These are phyloP conservation scores for Momotus momota DNA, from an alignment of 2,797 vertebrate genomes.

Conservation along the genomic window DNA sequence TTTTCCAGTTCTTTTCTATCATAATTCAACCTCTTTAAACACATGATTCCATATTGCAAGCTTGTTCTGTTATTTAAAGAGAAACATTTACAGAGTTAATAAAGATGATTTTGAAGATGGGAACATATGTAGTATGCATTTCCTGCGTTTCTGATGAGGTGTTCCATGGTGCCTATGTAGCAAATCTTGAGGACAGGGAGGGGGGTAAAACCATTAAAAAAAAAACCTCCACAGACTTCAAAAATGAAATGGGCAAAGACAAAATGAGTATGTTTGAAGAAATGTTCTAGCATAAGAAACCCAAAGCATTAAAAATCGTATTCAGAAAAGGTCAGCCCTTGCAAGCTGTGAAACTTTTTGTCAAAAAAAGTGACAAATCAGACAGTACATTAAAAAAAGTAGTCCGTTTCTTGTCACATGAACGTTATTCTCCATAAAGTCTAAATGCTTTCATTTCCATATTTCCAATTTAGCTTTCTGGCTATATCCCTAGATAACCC, in stretches of 20 bases:
- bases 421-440: not conserved
- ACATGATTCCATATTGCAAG: slow-evolving; percentile 98
- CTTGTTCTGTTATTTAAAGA: slow-evolving; percentile 88
- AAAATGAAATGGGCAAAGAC: slow-evolving; percentile 7
- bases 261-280: not conserved
- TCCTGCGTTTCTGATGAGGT: not conserved
- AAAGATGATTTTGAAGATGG: slow-evolving; percentile 11
- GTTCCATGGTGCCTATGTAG: not conserved
- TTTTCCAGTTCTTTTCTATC: slow-evolving; percentile 98
- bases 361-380: slow-evolving; percentile 23
- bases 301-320: not conserved
- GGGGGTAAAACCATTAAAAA: not conserved
- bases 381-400: slow-evolving; percentile 9
- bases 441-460: slow-evolving; percentile 47
- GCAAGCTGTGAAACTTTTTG: not conserved
- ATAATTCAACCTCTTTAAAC: slow-evolving; percentile 98
- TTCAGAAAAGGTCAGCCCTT: slow-evolving; percentile 26
- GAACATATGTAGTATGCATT: slow-evolving; percentile 29
- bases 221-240: not conserved
- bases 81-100: slow-evolving; percentile 54
- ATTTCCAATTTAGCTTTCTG: slow-evolving; percentile 23
- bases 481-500: not conserved
- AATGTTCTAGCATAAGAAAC: not conserved
- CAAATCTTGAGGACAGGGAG: not conserved
- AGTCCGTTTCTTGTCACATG: slow-evolving; percentile 5